Conservation (phyloP, 2,888 invertebrate genomes). For the Pristionchus arcanus region DNA sequence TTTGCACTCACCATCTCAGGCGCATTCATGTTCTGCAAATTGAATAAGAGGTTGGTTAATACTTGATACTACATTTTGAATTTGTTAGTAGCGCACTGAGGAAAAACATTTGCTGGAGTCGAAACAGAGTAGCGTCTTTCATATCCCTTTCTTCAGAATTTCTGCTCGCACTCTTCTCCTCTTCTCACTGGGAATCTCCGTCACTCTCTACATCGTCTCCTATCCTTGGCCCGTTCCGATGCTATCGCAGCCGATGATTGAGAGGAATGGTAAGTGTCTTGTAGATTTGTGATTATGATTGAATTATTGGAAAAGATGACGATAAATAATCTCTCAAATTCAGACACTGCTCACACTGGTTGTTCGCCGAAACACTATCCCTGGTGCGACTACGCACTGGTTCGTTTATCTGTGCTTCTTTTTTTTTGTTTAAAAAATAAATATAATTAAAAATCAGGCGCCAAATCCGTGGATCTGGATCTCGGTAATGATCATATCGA, state of each 20-base stretch:
- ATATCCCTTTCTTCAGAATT: not conserved
- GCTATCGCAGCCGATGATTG: not conserved
- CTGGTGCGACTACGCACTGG: constrained; percentile 46
- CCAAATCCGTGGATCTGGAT: constrained; percentile 33
- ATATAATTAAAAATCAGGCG: not conserved
- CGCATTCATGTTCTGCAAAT: constrained; percentile 38
- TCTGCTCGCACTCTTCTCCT: constrained; percentile 20
- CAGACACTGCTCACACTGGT: constrained; percentile 40
- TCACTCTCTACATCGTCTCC: constrained; percentile 34
- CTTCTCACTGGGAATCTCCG: constrained; percentile 34
- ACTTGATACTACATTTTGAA: not conserved
- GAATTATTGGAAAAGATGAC: too few relatives aligned
- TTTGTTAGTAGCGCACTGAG: too few relatives aligned
- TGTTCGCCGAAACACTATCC: constrained; percentile 26
- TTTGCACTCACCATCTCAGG: constrained; percentile 40
- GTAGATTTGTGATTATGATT: not conserved
- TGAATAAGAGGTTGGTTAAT: constrained; percentile 31
- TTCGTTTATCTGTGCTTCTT: not conserved
- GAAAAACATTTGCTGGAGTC: not conserved
- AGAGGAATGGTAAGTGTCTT: not conserved
- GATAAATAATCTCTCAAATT: not conserved
- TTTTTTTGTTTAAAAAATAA: not conserved
- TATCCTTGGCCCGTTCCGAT: constrained; percentile 49
- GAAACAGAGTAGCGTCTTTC: not conserved
- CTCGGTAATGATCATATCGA: constrained; percentile 32